Percentiles rank a stretch among this genome's conserved stretches.
Conservation (phyloP, 2,888 invertebrate species). For the Blomia tropicalis region DNA sequence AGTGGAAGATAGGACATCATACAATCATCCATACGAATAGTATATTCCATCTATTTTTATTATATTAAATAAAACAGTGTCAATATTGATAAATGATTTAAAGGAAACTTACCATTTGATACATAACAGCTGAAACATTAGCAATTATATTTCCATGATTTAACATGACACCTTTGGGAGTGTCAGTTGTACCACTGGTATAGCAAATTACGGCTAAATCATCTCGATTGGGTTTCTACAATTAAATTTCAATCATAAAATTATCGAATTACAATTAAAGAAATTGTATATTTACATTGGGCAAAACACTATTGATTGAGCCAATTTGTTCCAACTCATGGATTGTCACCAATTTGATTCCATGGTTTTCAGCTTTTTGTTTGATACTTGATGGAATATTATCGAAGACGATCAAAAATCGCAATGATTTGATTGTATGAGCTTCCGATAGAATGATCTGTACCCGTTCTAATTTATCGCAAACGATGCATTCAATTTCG, state of each 20-base stretch:
- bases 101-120: constrained; percentile 47
- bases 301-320: constrained; percentile 67
- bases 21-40: constrained; percentile 53
- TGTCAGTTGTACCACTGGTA: constrained; percentile 90
- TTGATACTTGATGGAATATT: constrained; percentile 60
- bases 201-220: constrained; percentile 90
- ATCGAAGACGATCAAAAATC: constrained; percentile 63
- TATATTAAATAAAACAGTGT: neutral
- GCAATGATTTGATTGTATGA: constrained; percentile 50
- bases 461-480: constrained; percentile 78
- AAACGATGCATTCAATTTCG: constrained; percentile 52
- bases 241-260: constrained; percentile 35
- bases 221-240: constrained; percentile 58
- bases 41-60: constrained; percentile 51
- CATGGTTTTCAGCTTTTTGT: constrained; percentile 43
- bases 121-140: constrained; percentile 68
- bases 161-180: constrained; percentile 83
- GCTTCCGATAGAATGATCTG: constrained; percentile 66
- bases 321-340: constrained; percentile 50
- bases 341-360: neutral
- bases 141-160: constrained; percentile 87
- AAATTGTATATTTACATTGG: constrained; percentile 52
- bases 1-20: constrained; percentile 90
- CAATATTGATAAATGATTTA: neutral
- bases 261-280: constrained; percentile 52